phyloP scores from a whole-genome alignment of 2,113 vertebrate genomes.

The Megaleporinus macrocephalus region DNA sequence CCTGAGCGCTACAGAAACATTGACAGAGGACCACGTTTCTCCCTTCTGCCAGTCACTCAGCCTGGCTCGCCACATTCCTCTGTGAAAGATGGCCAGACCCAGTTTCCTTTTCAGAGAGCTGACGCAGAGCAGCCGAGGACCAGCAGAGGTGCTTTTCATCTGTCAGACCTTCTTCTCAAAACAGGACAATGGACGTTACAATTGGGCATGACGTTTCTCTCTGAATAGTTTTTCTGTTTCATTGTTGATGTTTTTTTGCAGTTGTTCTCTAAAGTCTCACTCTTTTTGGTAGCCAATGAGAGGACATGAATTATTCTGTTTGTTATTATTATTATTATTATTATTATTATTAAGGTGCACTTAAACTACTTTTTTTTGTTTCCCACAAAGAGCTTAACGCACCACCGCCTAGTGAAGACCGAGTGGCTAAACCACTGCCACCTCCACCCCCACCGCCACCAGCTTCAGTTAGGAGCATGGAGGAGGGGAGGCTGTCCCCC shows the following conservation, averaged over 20 bases:
- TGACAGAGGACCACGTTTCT: constrained; percentile 62
- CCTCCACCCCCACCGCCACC: constrained; percentile 43
- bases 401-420: constrained; percentile 25
- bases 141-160: constrained; percentile 56
- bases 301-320: neutral
- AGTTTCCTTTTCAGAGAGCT: constrained; percentile 55
- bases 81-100: constrained; percentile 56
- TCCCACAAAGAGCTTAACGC: constrained; percentile 13
- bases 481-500: constrained; percentile 30
- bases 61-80: constrained; percentile 51
- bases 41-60: constrained; percentile 57
- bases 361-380: neutral
- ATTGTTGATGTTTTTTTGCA: constrained; percentile 19
- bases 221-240: constrained; percentile 26
- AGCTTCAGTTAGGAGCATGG: constrained; percentile 42
- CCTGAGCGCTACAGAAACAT: constrained; percentile 62
- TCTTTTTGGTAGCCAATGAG: neutral
- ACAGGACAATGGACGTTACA: constrained; percentile 28
- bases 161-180: constrained; percentile 43
- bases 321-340: neutral
- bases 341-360: neutral
- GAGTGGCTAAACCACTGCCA: constrained; percentile 5
- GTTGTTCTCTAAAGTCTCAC: neutral
- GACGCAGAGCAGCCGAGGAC: constrained; percentile 44
- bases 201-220: constrained; percentile 33